A percentile compares a stretch with the other conserved stretches of the same genome.
phyloP scores from a whole-genome alignment of 2,797 vertebrate genomes.

The Urosaurus nigricauda region DNA sequence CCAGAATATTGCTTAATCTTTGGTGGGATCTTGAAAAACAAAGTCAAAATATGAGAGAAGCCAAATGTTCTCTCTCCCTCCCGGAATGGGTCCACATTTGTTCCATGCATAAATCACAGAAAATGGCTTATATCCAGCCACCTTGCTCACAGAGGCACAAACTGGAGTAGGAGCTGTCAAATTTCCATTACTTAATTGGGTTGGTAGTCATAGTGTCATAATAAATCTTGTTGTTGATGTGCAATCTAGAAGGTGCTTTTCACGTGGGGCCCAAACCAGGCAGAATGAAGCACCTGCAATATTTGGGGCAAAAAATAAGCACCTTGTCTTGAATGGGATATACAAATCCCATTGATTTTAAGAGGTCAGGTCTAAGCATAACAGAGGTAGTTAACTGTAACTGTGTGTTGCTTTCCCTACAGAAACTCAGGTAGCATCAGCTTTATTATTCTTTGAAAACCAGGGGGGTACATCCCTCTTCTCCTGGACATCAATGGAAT shows the following conservation, averaged over 20 bases:
- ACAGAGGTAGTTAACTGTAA: neutral
- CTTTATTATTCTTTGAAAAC: too few species aligned
- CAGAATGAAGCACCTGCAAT: neutral
- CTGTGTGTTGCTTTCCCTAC: neutral
- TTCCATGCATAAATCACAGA: slow-evolving; percentile 47
- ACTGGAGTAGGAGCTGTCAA: neutral
- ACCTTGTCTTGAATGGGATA: too few species aligned
- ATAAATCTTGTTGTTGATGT: neutral
- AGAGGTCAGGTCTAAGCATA: too few species aligned
- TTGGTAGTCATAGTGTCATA: neutral
- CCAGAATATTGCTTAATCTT: slow-evolving; percentile 57
- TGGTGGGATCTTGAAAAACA: slow-evolving; percentile 44
- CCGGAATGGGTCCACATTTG: slow-evolving; percentile 15
- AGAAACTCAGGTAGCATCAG: neutral
- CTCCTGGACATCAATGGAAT: too few species aligned
- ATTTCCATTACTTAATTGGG: neutral
- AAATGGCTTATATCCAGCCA: slow-evolving; percentile 12
- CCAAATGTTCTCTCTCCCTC: slow-evolving; percentile 10
- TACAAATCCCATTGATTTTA: too few species aligned
- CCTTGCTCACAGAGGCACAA: neutral
- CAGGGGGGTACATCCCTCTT: too few species aligned
- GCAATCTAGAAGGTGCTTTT: neutral
- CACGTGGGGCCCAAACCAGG: neutral
- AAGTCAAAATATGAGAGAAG: slow-evolving; percentile 54
- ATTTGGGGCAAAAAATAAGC: too few species aligned